Base-by-base conservation (phyloP, 2,888 invertebrate genomes). In the Metopia argyrocephala region DNA sequence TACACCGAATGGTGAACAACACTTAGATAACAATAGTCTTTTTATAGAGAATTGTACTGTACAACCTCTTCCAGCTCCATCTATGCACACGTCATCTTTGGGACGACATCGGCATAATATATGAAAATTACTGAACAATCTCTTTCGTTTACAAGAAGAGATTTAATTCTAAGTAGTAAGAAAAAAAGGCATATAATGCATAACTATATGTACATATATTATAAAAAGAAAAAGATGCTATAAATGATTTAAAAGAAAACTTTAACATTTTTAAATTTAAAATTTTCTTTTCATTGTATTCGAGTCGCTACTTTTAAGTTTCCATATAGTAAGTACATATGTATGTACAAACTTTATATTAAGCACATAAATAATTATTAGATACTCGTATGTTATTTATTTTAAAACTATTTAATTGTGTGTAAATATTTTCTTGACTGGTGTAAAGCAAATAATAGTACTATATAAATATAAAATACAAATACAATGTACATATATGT, bases 51-150 rank as follows among this genome's bases (percentile, higher is more conserved):
- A 86, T 79, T 87, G 88, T 79, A 28, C 9, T 5, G 27, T 59
- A 4, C 69, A 61, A 25, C 21, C 59, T 31, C 9, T 25, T 5
- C 23, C 66, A 18, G 31, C 48, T 15, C 86, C 82, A 61, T 87
- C 89, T 45, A 79, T 87, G 70, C 89, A 89, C 28, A 90, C 90
- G 46, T 87, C 90, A 3, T 90, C 90, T 3, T 80, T 90, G 45
- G 90, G 90, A 3, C 84, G 90, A 21, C 88, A 88, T 81, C 89
- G 89, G 70, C 87, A 88, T 38, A 86, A 86, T 66, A 87, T 89
- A 81, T 90, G 84, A 89, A 85, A 84, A 86, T 85, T 86, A 86
- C 83, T 85, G 84, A 86, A 84, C 84, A 83, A 84, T 84, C 85
- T 85, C 85, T 84, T 83, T 75, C 76, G 82, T 27, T 52, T 82